phyloP scores from a whole-genome alignment of 2,797 vertebrate species.

The Chrysocyon brachyurus region DNA sequence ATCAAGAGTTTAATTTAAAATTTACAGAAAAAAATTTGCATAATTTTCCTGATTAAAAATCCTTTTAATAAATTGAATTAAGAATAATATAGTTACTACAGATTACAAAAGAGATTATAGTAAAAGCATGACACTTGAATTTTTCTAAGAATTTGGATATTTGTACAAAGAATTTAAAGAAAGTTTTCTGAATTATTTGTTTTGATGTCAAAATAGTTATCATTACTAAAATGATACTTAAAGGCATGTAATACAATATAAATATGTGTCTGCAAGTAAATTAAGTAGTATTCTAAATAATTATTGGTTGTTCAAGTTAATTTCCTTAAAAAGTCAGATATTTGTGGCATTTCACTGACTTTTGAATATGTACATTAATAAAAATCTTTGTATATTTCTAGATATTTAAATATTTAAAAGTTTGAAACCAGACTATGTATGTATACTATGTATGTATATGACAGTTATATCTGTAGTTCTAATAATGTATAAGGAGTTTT shows the following conservation, averaged over 20 bases:
- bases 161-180: background rate
- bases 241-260: background rate
- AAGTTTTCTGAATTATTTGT: background rate
- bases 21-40: background rate
- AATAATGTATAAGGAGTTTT: background rate
- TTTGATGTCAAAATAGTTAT: background rate
- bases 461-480: background rate
- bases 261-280: background rate
- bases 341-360: background rate
- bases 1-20: background rate
- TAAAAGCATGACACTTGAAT: background rate
- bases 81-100: background rate
- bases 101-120: background rate
- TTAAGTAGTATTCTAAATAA: background rate
- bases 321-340: background rate
- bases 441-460: background rate
- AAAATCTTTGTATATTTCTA: background rate
- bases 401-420: background rate
- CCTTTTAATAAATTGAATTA: background rate
- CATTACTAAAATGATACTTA: background rate
- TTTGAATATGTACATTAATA: background rate
- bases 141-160: background rate
- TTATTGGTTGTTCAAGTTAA: background rate
- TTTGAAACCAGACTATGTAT: background rate
- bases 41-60: background rate